Evolutionary conservation across 1,140 invertebrate species (phyloP), one percentile per base, ranked within the genome.

Genomic region (Zaprionus lachaisei): DNA sequence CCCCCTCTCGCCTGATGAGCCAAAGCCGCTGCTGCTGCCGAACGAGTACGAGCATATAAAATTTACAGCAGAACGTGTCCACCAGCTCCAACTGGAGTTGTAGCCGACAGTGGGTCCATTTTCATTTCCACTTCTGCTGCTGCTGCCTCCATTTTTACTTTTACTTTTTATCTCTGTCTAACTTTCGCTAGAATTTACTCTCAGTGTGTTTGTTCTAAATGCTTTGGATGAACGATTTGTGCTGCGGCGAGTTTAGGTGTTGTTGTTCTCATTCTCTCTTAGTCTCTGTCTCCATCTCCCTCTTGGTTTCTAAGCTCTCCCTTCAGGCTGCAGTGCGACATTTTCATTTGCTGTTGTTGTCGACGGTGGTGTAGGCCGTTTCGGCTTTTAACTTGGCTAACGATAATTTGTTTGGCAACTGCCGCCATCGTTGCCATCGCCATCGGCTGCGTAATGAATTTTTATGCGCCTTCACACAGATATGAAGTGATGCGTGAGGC

Each of bases 401-500:
- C 85, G 85, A 90, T 90, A 90, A 90, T 90, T 90, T 90, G 85
- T 90, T 90, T 82, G 76, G 77, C 85, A 89, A 84, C 85, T 74
- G 85, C 75, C 68, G 64, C 44, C 28, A 31, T 28, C 70, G 37
- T 14, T 44, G 38, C 44, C 57, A 44, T 57, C 14, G 74, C 74
- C 62, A 28, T 69, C 68, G 71, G 82, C 64, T 58, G 71, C 76
- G 73, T 90, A 90, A 90, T 90, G 85, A 90, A 90, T 90, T 90
- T 90, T 90, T 90, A 90, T 90, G 85, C 77, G 68, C 77, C 85
- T 90, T 82, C 79, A 85, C 73, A 72, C 79, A 90, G 81, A 90
- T 85, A 85, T 82, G 70, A 86, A 86, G 73, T 76, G 73, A 82
- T 85, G 83, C 72, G 41, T 47, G n/a, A 47, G 41, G 1, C n/a